These are phyloP conservation scores for Alosa alosa DNA, from an alignment of 2,113 vertebrate species.

Conservation along the genomic window DNA sequence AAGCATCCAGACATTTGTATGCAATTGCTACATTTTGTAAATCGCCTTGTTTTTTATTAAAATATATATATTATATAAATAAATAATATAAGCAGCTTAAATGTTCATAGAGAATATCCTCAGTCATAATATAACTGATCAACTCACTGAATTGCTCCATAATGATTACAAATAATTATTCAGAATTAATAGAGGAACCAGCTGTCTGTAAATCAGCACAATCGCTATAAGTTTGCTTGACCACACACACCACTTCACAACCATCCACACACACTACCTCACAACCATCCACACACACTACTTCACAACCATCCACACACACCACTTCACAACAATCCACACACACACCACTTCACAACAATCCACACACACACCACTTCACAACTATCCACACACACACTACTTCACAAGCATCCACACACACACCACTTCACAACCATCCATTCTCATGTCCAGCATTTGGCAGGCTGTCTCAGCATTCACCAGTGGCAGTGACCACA, in stretches of 20 bases:
- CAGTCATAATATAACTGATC: background rate
- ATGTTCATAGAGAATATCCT: too few species aligned
- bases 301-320: too few species aligned
- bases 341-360: too few species aligned
- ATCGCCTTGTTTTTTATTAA: background rate
- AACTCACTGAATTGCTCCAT: background rate
- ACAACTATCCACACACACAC: too few species aligned
- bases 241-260: background rate
- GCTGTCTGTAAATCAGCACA: background rate
- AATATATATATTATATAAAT: too few species aligned
- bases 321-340: too few species aligned
- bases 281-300: too few species aligned
- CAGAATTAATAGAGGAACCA: background rate
- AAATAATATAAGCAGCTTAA: too few species aligned
- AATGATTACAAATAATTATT: background rate
- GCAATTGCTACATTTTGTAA: background rate
- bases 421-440: too few species aligned
- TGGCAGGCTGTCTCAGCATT: background rate
- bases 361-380: too few species aligned
- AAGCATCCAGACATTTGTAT: background rate
- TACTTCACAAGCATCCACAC: too few species aligned
- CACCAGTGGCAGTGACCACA: background rate
- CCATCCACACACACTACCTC: background rate
- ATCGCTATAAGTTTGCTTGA: background rate
- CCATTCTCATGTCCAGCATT: too few species aligned